Percentiles rank a stretch among this genome's conserved stretches.
These are phyloP conservation scores for Lordiphosa clarofinis DNA, from an alignment of 1,140 invertebrate species.

Conservation along the genomic window DNA sequence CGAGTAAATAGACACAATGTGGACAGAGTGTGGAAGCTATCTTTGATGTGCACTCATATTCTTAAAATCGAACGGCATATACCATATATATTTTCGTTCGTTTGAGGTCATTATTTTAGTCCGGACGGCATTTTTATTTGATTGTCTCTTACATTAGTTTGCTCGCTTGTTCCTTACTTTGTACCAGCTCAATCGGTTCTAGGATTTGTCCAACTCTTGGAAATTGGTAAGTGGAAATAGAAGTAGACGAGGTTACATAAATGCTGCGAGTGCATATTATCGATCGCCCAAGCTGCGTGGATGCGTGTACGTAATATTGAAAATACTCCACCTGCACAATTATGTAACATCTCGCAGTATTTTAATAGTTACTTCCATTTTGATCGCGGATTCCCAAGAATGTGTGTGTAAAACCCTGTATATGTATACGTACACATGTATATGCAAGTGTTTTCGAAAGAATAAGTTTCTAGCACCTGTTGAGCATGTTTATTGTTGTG, in stretches of 20 bases:
- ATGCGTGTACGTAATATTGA: too few relatives aligned
- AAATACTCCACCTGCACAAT: too few relatives aligned
- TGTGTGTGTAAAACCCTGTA: too few relatives aligned
- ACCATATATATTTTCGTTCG: slow-evolving; percentile 25
- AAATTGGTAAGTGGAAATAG: slow-evolving; percentile 15
- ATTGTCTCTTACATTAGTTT: slow-evolving; percentile 41
- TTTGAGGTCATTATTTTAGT: slow-evolving; percentile 49
- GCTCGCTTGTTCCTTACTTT: slow-evolving; percentile 11
- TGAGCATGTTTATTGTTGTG: slow-evolving; percentile 9
- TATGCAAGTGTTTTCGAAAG: too few relatives aligned
- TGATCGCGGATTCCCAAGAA: too few relatives aligned
- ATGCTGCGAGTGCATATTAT: too few relatives aligned
- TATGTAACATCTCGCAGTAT: too few relatives aligned
- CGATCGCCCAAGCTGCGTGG: too few relatives aligned
- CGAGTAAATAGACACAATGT: slow-evolving; percentile 58
- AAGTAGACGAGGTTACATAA: too few relatives aligned
- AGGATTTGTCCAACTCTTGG: neutral
- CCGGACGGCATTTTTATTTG: slow-evolving; percentile 32
- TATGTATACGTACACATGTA: neutral
- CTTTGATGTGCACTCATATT: slow-evolving; percentile 59
- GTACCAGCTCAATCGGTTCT: slow-evolving; percentile 7
- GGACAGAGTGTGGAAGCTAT: slow-evolving; percentile 61
- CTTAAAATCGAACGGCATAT: slow-evolving; percentile 23
- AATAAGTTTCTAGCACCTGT: slow-evolving; percentile 17
- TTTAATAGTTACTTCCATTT: too few relatives aligned